Conservation (phyloP, 2,888 invertebrate genomes). For the Drosophila monieri region DNA sequence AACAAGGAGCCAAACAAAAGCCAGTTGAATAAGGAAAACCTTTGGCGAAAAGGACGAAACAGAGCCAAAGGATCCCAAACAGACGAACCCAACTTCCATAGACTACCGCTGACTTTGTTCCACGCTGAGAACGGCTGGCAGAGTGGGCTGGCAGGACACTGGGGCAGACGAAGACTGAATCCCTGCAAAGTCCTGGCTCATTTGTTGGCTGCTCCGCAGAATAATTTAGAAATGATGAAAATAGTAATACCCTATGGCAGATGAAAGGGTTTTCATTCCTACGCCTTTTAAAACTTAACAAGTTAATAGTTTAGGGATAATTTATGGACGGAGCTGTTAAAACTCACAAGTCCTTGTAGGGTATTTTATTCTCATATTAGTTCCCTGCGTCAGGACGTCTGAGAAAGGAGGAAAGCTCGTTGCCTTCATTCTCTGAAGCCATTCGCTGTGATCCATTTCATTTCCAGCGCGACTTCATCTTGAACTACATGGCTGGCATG, state of each 20-base stretch:
- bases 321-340: neutral
- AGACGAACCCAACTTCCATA: constrained; percentile 62
- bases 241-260: neutral
- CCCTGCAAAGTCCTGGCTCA: constrained; percentile 53
- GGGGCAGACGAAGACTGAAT: constrained; percentile 12
- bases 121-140: constrained; percentile 35
- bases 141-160: neutral
- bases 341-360: neutral
- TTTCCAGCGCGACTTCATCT: constrained; percentile 53
- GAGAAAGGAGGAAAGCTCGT: constrained; percentile 19
- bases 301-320: neutral
- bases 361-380: constrained; percentile 29
- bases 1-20: constrained; percentile 54
- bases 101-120: constrained; percentile 58
- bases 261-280: neutral
- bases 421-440: constrained; percentile 13
- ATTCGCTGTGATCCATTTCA: constrained; percentile 26
- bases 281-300: neutral
- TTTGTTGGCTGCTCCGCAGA: constrained; percentile 62
- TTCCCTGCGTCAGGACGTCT: constrained; percentile 21
- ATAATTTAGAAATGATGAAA: neutral
- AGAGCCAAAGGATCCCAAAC: constrained; percentile 30
- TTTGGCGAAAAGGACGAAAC: constrained; percentile 17
- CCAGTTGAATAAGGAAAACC: constrained; percentile 23
- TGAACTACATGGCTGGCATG: constrained; percentile 57